A percentile compares a stretch with the other conserved stretches of the same genome.
These are phyloP conservation scores for Coleophora deauratella DNA, from an alignment of 2,888 invertebrate species.

Conservation along the genomic window DNA sequence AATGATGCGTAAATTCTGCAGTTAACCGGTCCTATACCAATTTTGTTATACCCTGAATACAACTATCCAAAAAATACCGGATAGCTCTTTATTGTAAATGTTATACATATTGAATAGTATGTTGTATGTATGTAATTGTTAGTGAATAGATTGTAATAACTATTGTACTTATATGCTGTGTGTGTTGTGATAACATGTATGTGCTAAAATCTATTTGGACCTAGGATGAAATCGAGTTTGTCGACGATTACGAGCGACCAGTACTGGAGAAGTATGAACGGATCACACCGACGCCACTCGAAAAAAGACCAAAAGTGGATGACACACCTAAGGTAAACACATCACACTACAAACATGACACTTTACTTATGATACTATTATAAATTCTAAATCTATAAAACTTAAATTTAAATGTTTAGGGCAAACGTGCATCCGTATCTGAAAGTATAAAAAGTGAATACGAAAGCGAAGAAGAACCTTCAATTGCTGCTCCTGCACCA, in stretches of 20 bases:
- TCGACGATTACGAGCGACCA: conserved; percentile 85
- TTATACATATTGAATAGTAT: too few relatives aligned
- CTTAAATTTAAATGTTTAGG: conserved; percentile 29
- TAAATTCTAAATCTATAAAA: too few relatives aligned
- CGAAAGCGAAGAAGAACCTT: conserved; percentile 51
- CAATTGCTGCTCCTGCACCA: conserved; percentile 42
- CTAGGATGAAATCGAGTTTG: conserved; percentile 67
- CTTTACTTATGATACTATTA: conserved; percentile 8
- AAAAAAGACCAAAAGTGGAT: conserved; percentile 66
- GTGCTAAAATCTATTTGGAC: conserved; percentile 57
- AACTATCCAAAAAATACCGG: too few relatives aligned
- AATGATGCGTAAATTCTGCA: too few relatives aligned
- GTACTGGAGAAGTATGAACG: conserved; percentile 82
- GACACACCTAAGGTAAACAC: conserved; percentile 62
- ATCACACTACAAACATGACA: conserved; percentile 30
- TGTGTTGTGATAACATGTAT: conserved; percentile 43
- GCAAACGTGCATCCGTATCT: conserved; percentile 57
- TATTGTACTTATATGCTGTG: conserved; percentile 18
- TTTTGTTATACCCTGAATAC: too few relatives aligned
- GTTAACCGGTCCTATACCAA: too few relatives aligned
- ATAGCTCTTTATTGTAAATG: neutral
- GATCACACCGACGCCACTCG: conserved; percentile 67
- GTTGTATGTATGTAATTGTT: conserved; percentile 1
- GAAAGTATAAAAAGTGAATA: conserved; percentile 61
- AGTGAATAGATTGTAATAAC: conserved; percentile 31